Evolutionary conservation across 2,888 invertebrate genomes (phyloP), one percentile per base, ranked within the genome.

Genomic region (Mythimna ferrago): DNA sequence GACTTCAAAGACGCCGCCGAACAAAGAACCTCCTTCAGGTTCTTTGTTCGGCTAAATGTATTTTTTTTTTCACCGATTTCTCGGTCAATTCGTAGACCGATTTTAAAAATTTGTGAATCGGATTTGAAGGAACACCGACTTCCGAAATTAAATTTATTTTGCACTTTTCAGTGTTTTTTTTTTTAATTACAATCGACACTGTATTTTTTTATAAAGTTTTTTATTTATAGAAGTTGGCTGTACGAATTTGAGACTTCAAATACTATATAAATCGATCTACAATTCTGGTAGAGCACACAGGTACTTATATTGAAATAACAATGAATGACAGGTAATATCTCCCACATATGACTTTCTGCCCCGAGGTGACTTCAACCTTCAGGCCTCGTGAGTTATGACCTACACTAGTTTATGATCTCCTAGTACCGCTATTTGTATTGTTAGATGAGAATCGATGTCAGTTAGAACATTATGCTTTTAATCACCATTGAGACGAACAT

Each of bases 271-370:
- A 65, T 54, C 38, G 10, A 48, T 82, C 21, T 61, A 21, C 2
- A 16, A 6, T 54, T 63, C 58, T 48, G 11, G 10, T 60, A 9
- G 9, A 48, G 66, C 57, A 60, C 26, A 48, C 66, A 38, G 21
- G 62, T 53, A 26, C 11, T 56, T 54, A 48, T 76, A 67, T 76
- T 76, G 66, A 71, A 77, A 74, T 54, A 71, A 86, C 81, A 75
- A 86, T 80, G 82, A 86, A 82, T 80, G 85, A 78, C 80, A 76
- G 83, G 78, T 66, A 80, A 85, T 85, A 78, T 80, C 71, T 86
- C 71, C 67, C 64, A 73, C 63, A 73, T 78, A 72, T 76, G 78
- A 73, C 78, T 77, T 74, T 74, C 63, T 80, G 85, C 82, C 85
- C 85, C 67, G 71, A 71, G 87, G 85, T 80, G 66, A 81, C 76